Evolutionary conservation across 2,888 invertebrate genomes (phyloP), one percentile per base, ranked within the genome.

Genomic region (Megalurothrips usitatus): DNA sequence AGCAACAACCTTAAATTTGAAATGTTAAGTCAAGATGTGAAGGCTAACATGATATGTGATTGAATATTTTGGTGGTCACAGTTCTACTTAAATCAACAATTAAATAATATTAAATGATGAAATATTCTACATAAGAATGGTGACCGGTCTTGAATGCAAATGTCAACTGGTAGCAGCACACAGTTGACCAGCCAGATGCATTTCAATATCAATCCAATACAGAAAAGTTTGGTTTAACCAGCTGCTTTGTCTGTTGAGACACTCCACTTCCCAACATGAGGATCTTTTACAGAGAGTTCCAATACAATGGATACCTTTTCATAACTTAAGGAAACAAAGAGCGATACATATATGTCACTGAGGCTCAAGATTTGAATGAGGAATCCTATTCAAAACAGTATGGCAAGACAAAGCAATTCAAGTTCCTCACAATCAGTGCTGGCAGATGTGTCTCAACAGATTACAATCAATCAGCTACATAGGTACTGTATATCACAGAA

Each of bases 401-500:
- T 19, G 58, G 58, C 58, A 58, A 58, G 58, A 58, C 58, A 8
- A 58, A 58, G 58, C 58, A 58, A 58, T n/a, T 58, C 14, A 58
- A 6, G n/a, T 17, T 58, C n/a, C 6, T 14, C 58, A 58, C 17
- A 14, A 58, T n/a, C 14, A 75, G 68, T 75, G 17, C 58, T 58
- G 58, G 58, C 58, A 75, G 68, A 12, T n/a, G 23, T 26, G 23
- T 75, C 68, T 75, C 68, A 75, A 75, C 68, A 75, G 68, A 75
- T 75, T 75, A 75, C 68, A 75, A 75, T 26, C 68, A 75, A 75
- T 75, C 68, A 75, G 68, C 68, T 75, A 75, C 68, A 75, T 75
- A 75, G 68, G 68, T 75, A 75, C 68, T 75, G 68, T 75, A 75
- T 75, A 75, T 75, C 68, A 75, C 68, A 75, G 68, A 75, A 75